Conservation (phyloP, 2,888 invertebrate species). For the Mesochorus sp. region DNA sequence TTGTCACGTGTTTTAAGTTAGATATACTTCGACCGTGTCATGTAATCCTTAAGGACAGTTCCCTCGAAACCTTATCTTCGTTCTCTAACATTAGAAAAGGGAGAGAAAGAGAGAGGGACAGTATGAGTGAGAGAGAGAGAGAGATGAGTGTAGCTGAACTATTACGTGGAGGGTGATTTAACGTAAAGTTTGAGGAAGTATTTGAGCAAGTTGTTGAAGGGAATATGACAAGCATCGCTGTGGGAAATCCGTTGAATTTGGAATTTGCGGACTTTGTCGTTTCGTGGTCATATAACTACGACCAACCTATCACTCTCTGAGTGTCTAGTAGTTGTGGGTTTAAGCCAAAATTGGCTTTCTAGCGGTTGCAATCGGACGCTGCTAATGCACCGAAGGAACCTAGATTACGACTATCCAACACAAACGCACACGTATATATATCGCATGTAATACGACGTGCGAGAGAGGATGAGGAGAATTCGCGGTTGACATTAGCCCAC, state of each 20-base stretch:
- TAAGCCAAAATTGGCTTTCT: slow-evolving; percentile 52
- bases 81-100: no score
- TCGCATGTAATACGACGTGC: neutral
- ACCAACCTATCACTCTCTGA: slow-evolving; percentile 27
- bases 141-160: slow-evolving; percentile 37
- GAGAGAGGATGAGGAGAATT: slow-evolving; percentile 49
- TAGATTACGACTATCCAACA: neutral
- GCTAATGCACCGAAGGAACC: slow-evolving; percentile 42
- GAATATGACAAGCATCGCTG: neutral
- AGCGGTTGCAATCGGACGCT: slow-evolving; percentile 53
- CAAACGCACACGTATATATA: neutral
- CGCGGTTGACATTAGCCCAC: slow-evolving; percentile 66
- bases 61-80: no score
- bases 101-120: no score
- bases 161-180: neutral
- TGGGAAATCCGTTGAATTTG: slow-evolving; percentile 43
- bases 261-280: slow-evolving; percentile 23
- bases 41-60: no score
- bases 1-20: no score
- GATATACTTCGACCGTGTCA: no score
- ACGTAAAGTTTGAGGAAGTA: neutral
- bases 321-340: slow-evolving; percentile 41
- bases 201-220: neutral
- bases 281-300: neutral
- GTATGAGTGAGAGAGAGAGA: slow-evolving; percentile 10